Percentiles rank a stretch among this genome's conserved stretches.
Conservation (phyloP, 2,797 vertebrate species). For the Xerus rutilus region DNA sequence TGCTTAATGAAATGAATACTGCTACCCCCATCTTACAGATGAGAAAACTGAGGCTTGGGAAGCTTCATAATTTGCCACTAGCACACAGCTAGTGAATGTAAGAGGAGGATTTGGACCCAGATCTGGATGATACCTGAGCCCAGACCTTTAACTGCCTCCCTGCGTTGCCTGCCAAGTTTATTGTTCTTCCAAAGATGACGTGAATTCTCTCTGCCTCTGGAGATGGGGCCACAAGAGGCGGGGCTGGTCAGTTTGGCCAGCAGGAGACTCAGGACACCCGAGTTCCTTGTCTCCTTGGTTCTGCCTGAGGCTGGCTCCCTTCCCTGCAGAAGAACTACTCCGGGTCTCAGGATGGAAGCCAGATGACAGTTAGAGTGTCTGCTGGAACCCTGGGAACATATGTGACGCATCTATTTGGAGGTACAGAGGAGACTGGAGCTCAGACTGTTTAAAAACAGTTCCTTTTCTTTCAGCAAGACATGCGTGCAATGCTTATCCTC, state of each 20-base stretch:
- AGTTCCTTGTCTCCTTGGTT: not conserved
- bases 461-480: not conserved
- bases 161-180: not conserved
- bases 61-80: not conserved
- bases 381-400: conserved; percentile 56
- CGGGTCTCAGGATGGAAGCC: conserved; percentile 42
- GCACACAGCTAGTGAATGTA: not conserved
- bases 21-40: not conserved
- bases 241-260: not conserved
- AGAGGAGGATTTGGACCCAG: not conserved
- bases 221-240: not conserved
- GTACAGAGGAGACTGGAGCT: conserved; percentile 49
- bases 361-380: conserved; percentile 54
- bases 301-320: conserved; percentile 6
- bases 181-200: not conserved
- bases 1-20: not conserved
- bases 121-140: not conserved
- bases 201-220: not conserved
- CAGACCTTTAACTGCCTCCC: not conserved
- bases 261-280: not conserved
- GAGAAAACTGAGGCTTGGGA: not conserved
- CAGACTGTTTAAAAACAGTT: conserved; percentile 62
- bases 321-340: not conserved
- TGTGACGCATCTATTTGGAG: conserved; percentile 62
- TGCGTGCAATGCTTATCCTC: not conserved